phyloP scores from a whole-genome alignment of 1,140 invertebrate species.

The Galendromus occidentalis region DNA sequence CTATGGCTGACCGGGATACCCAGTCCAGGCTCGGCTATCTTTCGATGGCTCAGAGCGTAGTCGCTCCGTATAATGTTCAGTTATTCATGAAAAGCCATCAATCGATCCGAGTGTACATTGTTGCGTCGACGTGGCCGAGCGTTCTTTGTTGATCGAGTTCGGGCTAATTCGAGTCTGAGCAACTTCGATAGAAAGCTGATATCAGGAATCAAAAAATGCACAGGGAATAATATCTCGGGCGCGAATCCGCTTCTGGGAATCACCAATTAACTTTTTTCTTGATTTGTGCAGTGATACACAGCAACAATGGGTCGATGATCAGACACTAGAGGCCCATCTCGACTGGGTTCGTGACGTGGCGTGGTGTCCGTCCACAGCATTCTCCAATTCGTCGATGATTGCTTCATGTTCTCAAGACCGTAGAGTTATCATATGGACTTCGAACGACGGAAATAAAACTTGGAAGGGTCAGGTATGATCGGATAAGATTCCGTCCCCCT shows the following conservation, averaged over 20 bases:
- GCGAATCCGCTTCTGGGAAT: neutral
- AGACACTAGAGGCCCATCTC: conserved; percentile 76
- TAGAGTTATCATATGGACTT: conserved; percentile 21
- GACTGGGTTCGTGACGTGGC: conserved; percentile 97
- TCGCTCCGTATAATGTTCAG: neutral
- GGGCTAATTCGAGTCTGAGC: neutral
- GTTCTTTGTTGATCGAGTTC: neutral
- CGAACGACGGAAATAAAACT: neutral
- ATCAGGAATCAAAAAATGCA: too few relatives aligned
- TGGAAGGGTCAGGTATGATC: conserved; percentile 7
- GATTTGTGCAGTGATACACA: conserved; percentile 33
- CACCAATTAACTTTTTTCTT: neutral
- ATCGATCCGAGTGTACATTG: neutral
- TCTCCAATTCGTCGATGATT: conserved; percentile 53
- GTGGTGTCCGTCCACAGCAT: conserved; percentile 82
- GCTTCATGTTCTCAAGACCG: conserved; percentile 63
- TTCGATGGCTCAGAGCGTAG: neutral
- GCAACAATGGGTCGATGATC: conserved; percentile 67
- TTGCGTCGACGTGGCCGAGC: neutral
- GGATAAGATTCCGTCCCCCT: neutral
- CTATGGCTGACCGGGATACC: neutral
- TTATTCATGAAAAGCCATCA: neutral
- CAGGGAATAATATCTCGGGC: neutral
- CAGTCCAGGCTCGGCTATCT: neutral
- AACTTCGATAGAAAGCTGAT: neutral